These are phyloP conservation scores for Scyliorhinus canicula DNA, from an alignment of 2,797 vertebrate genomes.

Conservation along the genomic window DNA sequence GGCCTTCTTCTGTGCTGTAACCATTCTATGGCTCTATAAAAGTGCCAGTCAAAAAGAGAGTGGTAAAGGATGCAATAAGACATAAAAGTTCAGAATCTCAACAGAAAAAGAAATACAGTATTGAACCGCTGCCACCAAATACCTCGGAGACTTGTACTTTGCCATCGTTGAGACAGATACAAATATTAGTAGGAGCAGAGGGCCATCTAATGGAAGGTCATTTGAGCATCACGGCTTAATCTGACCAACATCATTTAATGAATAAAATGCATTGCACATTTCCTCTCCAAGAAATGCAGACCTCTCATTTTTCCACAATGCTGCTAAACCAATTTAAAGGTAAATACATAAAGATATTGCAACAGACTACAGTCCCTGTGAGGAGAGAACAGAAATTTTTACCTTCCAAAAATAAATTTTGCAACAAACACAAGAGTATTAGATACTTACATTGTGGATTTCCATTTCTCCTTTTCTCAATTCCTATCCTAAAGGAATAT, in stretches of 20 bases:
- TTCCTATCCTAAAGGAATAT: background rate
- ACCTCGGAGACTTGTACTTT: background rate
- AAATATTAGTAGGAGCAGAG: background rate
- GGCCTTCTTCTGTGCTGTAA: background rate
- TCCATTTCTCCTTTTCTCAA: background rate
- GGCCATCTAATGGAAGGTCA: background rate
- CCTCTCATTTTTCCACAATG: background rate
- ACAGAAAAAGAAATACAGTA: background rate
- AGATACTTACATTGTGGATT: background rate
- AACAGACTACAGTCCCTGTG: background rate
- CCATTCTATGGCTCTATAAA: background rate
- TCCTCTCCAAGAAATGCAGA: background rate
- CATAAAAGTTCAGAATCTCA: background rate
- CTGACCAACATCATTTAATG: background rate
- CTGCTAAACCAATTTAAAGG: background rate
- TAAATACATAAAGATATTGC: background rate
- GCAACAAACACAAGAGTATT: background rate
- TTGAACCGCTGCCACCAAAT: background rate
- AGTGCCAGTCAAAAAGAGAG: background rate
- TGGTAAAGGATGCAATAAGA: background rate
- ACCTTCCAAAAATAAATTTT: background rate
- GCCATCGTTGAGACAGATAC: background rate
- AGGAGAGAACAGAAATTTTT: background rate
- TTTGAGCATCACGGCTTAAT: background rate
- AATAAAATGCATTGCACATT: background rate